Evolutionary conservation across 2,797 vertebrate species (phyloP).

Genomic region (Distichodus sexfasciatus): DNA sequence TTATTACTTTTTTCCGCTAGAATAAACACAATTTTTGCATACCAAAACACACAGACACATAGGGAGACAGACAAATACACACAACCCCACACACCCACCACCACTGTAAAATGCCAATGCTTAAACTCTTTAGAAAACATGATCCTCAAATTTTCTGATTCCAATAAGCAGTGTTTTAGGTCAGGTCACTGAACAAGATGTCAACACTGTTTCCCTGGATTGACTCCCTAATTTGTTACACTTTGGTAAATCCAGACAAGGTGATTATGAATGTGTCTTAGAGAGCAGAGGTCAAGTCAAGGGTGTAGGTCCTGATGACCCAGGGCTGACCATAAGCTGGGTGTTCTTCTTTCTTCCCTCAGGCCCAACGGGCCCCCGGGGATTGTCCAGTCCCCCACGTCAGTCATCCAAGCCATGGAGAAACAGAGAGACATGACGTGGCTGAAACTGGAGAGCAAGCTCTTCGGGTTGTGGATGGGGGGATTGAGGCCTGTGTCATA

Average conservation of each 20-base stretch:
- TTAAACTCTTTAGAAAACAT: slow-evolving; percentile 2
- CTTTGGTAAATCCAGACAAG: slow-evolving; percentile 49
- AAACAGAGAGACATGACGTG: slow-evolving; percentile 21
- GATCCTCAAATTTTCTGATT: slow-evolving; percentile 1
- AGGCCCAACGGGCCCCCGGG: slow-evolving; percentile 51
- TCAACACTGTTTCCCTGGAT: slow-evolving; percentile 31
- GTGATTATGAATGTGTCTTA: slow-evolving; percentile 57
- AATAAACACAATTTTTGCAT: slow-evolving; percentile 29
- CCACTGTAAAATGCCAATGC: background rate
- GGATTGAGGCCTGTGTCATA: background rate
- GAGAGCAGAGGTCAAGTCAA: slow-evolving; percentile 55
- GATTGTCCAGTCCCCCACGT: slow-evolving; percentile 62
- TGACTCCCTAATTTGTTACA: slow-evolving; percentile 53
- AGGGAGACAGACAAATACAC: background rate
- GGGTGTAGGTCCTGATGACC: slow-evolving; percentile 59
- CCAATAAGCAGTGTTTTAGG: slow-evolving; percentile 4
- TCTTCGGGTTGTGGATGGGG: slow-evolving; percentile 14
- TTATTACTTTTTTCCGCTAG: slow-evolving; percentile 22
- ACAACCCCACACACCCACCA: slow-evolving; percentile 6
- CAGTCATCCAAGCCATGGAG: slow-evolving; percentile 58
- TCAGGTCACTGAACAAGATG: slow-evolving; percentile 22
- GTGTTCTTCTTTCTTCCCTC: slow-evolving; percentile 56
- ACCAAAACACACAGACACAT: slow-evolving; percentile 25
- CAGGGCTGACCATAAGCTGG: slow-evolving; percentile 36
- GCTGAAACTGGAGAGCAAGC: slow-evolving; percentile 47